Evolutionary conservation across 2,797 vertebrate species (phyloP).

Genomic region (Ciconia nigra): DNA sequence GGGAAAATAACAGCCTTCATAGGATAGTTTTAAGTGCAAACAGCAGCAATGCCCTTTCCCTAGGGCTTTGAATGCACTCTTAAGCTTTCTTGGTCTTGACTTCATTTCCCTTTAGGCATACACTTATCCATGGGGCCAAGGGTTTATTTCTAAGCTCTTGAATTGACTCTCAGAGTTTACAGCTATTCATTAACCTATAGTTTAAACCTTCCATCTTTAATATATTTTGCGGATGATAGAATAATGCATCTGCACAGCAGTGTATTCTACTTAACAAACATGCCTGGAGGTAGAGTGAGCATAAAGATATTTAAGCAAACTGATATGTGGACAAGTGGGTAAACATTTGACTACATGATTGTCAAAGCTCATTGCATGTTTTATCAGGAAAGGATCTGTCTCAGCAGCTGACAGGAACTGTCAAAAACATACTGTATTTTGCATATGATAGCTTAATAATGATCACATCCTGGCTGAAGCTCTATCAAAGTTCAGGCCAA

Average conservation of each 20-base stretch:
- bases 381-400: neutral
- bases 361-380: neutral
- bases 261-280: neutral
- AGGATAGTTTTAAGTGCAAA: neutral
- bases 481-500: neutral
- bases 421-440: neutral
- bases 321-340: neutral
- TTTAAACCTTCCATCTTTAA: constrained; percentile 4
- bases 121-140: neutral
- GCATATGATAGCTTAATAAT: neutral
- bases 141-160: constrained; percentile 17
- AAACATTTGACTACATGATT: neutral
- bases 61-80: neutral
- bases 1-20: neutral
- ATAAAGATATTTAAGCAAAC: neutral
- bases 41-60: neutral
- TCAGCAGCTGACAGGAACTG: neutral
- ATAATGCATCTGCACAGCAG: neutral
- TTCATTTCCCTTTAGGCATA: neutral
- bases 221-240: neutral
- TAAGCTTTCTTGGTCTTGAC: neutral
- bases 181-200: constrained; percentile 29
- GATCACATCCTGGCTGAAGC: neutral
- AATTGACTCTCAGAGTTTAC: neutral
- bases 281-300: neutral